Evolutionary conservation across 2,888 invertebrate species (phyloP).

Genomic region (Drosophila lacicola): DNA sequence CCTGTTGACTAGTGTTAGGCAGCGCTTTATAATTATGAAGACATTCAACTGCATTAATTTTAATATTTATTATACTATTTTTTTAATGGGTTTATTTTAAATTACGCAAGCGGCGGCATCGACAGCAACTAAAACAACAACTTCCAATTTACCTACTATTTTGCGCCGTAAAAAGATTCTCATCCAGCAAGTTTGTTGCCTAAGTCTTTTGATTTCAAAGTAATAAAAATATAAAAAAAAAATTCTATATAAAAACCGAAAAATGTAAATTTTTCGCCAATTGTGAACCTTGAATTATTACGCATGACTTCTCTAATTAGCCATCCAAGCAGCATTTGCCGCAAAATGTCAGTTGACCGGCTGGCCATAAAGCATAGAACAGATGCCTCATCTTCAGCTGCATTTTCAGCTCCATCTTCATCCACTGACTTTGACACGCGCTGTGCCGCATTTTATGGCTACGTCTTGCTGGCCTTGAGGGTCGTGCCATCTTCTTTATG

Average conservation of each 20-base stretch:
- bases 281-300: slow-evolving; percentile 59
- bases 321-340: slow-evolving; percentile 24
- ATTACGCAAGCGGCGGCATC: slow-evolving; percentile 23
- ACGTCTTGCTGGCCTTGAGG: slow-evolving; percentile 63
- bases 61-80: slow-evolving; percentile 66
- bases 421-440: slow-evolving; percentile 65
- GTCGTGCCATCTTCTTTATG: slow-evolving; percentile 62
- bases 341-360: slow-evolving; percentile 63
- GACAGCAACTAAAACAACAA: slow-evolving; percentile 9
- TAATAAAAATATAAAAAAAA: slow-evolving; percentile 8
- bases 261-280: slow-evolving; percentile 25
- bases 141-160: slow-evolving; percentile 13
- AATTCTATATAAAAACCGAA: slow-evolving; percentile 1
- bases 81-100: slow-evolving; percentile 50
- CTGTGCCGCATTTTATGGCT: slow-evolving; percentile 46
- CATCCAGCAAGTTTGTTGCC: slow-evolving; percentile 46
- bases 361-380: slow-evolving; percentile 47
- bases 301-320: slow-evolving; percentile 60
- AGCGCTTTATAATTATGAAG: slow-evolving; percentile 62
- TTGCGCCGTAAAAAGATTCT: slow-evolving; percentile 25
- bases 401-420: slow-evolving; percentile 21
- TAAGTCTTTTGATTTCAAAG: slow-evolving; percentile 48
- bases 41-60: slow-evolving; percentile 74
- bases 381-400: slow-evolving; percentile 26
- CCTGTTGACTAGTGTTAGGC: slow-evolving; percentile 47